Evolutionary conservation across 2,797 vertebrate genomes (phyloP), one percentile per base, ranked within the genome.

Genomic region (Xenops minutus): DNA sequence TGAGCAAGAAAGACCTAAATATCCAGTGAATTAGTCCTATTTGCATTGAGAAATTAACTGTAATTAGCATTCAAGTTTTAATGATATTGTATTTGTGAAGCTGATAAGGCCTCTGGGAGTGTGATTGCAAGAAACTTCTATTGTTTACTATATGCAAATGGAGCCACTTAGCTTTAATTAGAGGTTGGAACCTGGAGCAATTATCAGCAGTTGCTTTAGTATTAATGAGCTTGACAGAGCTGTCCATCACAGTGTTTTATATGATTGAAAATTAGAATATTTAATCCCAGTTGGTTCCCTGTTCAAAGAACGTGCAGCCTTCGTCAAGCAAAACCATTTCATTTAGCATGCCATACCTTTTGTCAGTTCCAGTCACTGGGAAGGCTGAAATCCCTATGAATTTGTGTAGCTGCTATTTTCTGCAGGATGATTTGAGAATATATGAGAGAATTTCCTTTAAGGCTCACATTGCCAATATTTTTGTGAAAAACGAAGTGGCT

Each of bases 101-200:
- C 93, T 97, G 97, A 98, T 97, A 97, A 97, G 96, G 87, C 97
- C 96, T 95, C 71, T 87, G 97, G 96, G 96, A 97, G 68, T 89
- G 48, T 55, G 82, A 80, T 92, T 96, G 77, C 91, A 97, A 96
- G 85, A 97, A 93, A 96, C 61, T 97, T 97, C 93, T 95, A 94
- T 97, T 97, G 96, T 98, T 97, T 98, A 98, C 96, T 97, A 61
- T 97, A 97, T 97, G 97, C 96, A 98, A 97, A 98, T 98, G 46
- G 62, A 95, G 36, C 95, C 93, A 97, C 94, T 98, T 98, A 97
- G 93, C 91, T 97, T 98, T 98, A 98, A 98, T 98, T 98, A 98
- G 97, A 95, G 96, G 91, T 97, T 97, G 96, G 96, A 97, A 98
- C 96, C 96, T 97, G 97, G 97, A 97, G 97, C 95, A 97, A 96